Evolutionary conservation across 2,888 invertebrate species (phyloP).

Genomic region (Diploptera punctata): DNA sequence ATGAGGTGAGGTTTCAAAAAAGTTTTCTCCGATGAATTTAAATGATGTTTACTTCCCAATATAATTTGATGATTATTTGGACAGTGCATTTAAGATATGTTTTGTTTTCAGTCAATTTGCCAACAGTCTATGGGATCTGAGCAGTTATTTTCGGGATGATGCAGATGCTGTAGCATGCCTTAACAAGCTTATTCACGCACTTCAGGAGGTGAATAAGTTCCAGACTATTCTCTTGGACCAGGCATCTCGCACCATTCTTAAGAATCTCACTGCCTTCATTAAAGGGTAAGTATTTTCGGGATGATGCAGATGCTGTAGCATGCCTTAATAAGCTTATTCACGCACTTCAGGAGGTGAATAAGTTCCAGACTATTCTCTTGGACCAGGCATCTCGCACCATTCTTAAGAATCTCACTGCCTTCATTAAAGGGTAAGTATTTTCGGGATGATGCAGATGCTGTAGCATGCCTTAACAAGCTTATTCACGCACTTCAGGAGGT

Average conservation of each 20-base stretch:
- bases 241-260: constrained; percentile 87
- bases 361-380: constrained; percentile 87
- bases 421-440: constrained; percentile 93
- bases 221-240: constrained; percentile 91
- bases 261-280: constrained; percentile 88
- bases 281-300: constrained; percentile 90
- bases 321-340: constrained; percentile 79
- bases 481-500: constrained; percentile 87
- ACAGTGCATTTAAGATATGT: too few relatives aligned
- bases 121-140: constrained; percentile 89
- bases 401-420: constrained; percentile 86
- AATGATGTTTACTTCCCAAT: too few relatives aligned
- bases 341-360: constrained; percentile 89
- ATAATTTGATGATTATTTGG: too few relatives aligned
- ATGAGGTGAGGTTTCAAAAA: too few relatives aligned
- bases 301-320: constrained; percentile 82
- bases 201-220: constrained; percentile 94
- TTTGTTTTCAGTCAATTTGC: constrained; percentile 71
- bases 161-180: constrained; percentile 80
- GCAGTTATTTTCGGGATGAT: constrained; percentile 86
- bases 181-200: constrained; percentile 76
- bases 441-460: constrained; percentile 80
- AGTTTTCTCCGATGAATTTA: too few relatives aligned
- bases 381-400: constrained; percentile 93
- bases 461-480: constrained; percentile 79